Evolutionary conservation across 2,797 vertebrate genomes (phyloP).

Genomic region (Cirrhinus mrigala): DNA sequence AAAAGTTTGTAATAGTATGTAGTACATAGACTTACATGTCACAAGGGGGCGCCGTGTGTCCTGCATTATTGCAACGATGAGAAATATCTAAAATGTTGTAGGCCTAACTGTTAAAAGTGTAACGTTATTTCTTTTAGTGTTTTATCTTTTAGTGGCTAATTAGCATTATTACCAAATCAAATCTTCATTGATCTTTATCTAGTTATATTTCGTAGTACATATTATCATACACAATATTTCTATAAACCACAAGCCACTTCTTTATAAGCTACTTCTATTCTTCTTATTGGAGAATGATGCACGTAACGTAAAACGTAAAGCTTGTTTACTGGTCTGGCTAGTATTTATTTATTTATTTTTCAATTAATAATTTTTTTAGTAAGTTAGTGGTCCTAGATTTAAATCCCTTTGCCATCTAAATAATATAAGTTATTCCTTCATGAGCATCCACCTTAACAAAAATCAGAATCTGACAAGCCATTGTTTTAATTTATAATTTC

Average conservation of each 20-base stretch:
- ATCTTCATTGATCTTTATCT: background rate
- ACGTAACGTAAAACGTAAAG: no score
- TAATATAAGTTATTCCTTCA: background rate
- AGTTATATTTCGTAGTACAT: background rate
- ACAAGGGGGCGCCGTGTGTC: slow-evolving; percentile 34
- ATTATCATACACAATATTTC: background rate
- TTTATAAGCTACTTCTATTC: no score
- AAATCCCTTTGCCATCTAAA: background rate
- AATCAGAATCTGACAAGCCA: background rate
- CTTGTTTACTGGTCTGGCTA: background rate
- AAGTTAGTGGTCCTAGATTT: background rate
- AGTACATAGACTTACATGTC: background rate
- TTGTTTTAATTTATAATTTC: background rate
- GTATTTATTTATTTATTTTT: no score
- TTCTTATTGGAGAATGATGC: no score
- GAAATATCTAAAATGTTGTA: background rate
- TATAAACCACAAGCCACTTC: background rate
- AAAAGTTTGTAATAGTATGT: background rate
- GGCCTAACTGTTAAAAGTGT: background rate
- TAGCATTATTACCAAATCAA: background rate
- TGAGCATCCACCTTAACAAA: background rate
- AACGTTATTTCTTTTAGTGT: no score
- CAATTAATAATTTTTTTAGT: background rate
- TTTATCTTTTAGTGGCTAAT: background rate
- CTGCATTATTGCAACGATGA: background rate